phyloP scores from a whole-genome alignment of 1,140 invertebrate species.

The Dolichoris vasculosae region DNA sequence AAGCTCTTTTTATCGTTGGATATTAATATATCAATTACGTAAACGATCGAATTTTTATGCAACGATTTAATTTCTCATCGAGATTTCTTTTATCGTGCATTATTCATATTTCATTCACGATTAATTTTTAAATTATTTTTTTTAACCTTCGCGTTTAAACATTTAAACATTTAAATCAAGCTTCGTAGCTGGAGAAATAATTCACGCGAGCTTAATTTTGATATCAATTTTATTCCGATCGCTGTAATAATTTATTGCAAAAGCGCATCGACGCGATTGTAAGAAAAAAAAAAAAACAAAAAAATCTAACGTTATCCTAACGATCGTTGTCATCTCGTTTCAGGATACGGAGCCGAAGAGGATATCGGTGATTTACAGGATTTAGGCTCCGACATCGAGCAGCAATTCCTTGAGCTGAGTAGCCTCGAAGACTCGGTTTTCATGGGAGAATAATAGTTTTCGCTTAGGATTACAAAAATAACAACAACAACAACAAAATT shows the following conservation, averaged over 20 bases:
- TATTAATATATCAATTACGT: neutral
- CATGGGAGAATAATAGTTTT: conserved; percentile 30
- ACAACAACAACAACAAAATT: neutral
- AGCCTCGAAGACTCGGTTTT: conserved; percentile 69
- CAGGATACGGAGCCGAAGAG: conserved; percentile 64
- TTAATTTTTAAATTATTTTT: neutral
- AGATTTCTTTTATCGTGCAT: conserved; percentile 1
- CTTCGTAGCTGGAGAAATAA: too few species aligned
- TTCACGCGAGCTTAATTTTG: too few species aligned
- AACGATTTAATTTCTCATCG: neutral
- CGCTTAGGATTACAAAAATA: neutral
- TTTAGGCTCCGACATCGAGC: conserved; percentile 70
- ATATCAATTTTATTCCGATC: too few species aligned
- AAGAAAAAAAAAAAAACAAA: too few species aligned
- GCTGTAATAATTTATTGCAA: too few species aligned
- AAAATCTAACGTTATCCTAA: too few species aligned
- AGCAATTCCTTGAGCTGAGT: conserved; percentile 70
- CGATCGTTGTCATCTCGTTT: too few species aligned
- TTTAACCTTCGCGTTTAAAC: too few species aligned
- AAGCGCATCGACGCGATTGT: too few species aligned
- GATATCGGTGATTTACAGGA: conserved; percentile 68
- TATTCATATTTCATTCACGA: neutral
- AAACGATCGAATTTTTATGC: too few species aligned
- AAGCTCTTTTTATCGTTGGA: neutral
- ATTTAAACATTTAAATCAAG: too few species aligned